Conservation (phyloP, 2,797 vertebrate genomes). For the Mus minutoides region DNA sequence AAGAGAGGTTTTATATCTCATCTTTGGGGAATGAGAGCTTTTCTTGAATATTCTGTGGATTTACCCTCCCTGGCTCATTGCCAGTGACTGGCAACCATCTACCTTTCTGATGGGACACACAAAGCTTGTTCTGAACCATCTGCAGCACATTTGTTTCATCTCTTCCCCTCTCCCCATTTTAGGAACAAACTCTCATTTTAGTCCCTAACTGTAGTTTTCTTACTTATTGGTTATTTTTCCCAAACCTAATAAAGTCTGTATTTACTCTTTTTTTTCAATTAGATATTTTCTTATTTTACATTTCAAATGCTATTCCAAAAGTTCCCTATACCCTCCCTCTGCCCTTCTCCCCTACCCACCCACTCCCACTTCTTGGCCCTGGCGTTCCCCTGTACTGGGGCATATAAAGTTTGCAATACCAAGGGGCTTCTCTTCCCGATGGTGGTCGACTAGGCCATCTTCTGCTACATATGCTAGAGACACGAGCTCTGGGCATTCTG, state of each 20-base stretch:
- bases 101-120: neutral
- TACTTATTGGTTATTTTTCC: neutral
- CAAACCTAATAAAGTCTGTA: neutral
- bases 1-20: constrained; percentile 13
- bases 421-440: no score
- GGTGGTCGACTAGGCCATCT: no score
- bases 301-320: no score
- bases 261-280: neutral
- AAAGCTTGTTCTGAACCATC: neutral
- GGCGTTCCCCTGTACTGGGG: no score
- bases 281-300: no score
- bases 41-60: constrained; percentile 50
- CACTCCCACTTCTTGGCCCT: no score
- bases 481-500: no score
- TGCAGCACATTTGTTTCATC: neutral
- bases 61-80: neutral
- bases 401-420: no score
- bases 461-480: no score
- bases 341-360: no score
- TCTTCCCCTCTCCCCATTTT: neutral
- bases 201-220: neutral
- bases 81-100: neutral
- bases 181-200: neutral
- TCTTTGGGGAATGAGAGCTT: constrained; percentile 8
- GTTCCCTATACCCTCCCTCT: no score